Percentiles rank a stretch among this genome's conserved stretches.
Evolutionary conservation across 2,113 vertebrate genomes (phyloP).

Genomic region (Protomyctophum bolini): DNA sequence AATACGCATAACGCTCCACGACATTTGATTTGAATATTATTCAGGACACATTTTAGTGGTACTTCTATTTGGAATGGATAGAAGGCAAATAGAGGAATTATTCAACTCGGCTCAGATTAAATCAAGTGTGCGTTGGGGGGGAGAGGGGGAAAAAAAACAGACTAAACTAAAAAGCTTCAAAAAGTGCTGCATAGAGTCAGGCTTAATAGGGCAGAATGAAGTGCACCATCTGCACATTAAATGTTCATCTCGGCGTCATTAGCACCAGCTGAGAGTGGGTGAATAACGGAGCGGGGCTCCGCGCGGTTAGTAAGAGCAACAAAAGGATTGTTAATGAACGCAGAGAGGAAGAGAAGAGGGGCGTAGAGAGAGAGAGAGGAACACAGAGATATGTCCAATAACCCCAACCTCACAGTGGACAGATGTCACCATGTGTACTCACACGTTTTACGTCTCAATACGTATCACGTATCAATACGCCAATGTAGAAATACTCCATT

Average conservation of each 20-base stretch:
- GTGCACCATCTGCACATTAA: conserved; percentile 57
- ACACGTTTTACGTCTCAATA: too few relatives aligned
- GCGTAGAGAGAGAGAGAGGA: conserved; percentile 18
- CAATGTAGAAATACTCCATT: too few relatives aligned
- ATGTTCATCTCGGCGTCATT: conserved; percentile 54
- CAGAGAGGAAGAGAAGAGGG: not conserved
- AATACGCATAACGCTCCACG: not conserved
- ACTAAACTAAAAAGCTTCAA: conserved; percentile 35
- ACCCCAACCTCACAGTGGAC: conserved; percentile 1
- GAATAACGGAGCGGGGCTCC: conserved; percentile 39
- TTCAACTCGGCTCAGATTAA: conserved; percentile 12
- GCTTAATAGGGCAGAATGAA: conserved; percentile 43
- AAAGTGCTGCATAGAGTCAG: conserved; percentile 21
- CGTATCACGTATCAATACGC: too few relatives aligned
- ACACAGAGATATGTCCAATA: not conserved
- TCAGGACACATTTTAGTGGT: not conserved
- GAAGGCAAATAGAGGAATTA: not conserved
- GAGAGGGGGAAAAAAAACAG: not conserved
- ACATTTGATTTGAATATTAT: conserved; percentile 19
- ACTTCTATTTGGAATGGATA: conserved; percentile 4
- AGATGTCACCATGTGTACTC: conserved; percentile 20
- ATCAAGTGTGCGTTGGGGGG: too few relatives aligned
- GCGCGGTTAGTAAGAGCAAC: conserved; percentile 39
- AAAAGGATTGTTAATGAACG: conserved; percentile 55
- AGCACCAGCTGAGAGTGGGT: conserved; percentile 34